Evolutionary conservation across 1,140 invertebrate species (phyloP).

Genomic region (Neotoxoptera formosana): DNA sequence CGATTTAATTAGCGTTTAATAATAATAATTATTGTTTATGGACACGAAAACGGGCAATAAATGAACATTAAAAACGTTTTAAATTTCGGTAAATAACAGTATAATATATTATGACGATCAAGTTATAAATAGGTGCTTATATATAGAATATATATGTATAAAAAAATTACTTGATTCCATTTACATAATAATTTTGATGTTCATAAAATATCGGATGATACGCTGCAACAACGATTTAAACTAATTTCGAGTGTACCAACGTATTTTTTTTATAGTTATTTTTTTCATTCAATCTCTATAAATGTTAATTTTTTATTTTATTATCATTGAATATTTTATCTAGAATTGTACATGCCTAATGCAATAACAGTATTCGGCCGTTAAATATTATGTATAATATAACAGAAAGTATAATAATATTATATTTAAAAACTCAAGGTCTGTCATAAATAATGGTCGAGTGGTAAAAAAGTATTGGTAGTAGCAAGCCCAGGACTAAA

Average conservation of each 20-base stretch:
- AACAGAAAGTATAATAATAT: background rate
- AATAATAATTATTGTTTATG: background rate
- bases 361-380: background rate
- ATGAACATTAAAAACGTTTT: background rate
- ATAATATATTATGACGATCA: background rate
- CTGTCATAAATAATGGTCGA: background rate
- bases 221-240: background rate
- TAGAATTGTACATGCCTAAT: background rate
- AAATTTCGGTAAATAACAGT: background rate
- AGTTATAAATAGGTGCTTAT: background rate
- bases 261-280: background rate
- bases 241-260: background rate
- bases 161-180: background rate
- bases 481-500: background rate
- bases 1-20: background rate
- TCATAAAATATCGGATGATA: background rate
- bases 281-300: background rate
- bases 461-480: background rate
- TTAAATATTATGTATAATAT: background rate
- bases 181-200: background rate
- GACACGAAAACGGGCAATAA: background rate
- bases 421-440: background rate
- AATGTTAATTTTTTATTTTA: background rate
- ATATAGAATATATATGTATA: background rate
- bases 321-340: background rate